Percentiles rank a stretch among this genome's conserved stretches.
Conservation (phyloP, 2,888 invertebrate genomes). For the Xanthia togata region DNA sequence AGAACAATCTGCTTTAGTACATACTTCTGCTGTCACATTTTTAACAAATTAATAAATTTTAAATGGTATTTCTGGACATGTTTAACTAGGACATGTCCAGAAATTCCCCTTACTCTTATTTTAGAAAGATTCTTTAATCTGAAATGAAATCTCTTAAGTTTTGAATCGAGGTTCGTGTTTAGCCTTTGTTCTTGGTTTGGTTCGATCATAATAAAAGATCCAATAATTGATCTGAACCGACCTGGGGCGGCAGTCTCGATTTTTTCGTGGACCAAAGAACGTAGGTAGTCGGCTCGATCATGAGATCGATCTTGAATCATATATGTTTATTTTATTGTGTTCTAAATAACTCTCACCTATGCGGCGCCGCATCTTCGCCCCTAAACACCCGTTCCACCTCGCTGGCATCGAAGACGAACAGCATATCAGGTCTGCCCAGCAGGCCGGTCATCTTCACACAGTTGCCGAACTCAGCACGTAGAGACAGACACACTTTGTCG, state of each 20-base stretch:
- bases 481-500: conserved; percentile 91
- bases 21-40: background rate
- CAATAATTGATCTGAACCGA: background rate
- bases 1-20: background rate
- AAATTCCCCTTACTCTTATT: background rate
- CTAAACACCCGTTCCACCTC: conserved; percentile 93
- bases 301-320: too few species aligned
- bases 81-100: background rate
- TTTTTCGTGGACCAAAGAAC: background rate
- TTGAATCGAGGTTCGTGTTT: background rate
- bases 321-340: background rate
- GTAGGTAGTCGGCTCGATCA: background rate
- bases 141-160: background rate
- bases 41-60: background rate
- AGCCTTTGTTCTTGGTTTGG: background rate
- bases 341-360: conserved; percentile 77
- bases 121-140: background rate
- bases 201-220: background rate
- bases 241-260: too few species aligned
- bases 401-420: conserved; percentile 93
- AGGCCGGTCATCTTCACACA: conserved; percentile 93
- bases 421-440: conserved; percentile 93
- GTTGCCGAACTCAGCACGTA: conserved; percentile 91
- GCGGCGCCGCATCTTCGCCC: conserved; percentile 92
- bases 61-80: background rate